Base-by-base conservation (phyloP, 1,140 invertebrate genomes). In the Brachionus manjavacas region DNA sequence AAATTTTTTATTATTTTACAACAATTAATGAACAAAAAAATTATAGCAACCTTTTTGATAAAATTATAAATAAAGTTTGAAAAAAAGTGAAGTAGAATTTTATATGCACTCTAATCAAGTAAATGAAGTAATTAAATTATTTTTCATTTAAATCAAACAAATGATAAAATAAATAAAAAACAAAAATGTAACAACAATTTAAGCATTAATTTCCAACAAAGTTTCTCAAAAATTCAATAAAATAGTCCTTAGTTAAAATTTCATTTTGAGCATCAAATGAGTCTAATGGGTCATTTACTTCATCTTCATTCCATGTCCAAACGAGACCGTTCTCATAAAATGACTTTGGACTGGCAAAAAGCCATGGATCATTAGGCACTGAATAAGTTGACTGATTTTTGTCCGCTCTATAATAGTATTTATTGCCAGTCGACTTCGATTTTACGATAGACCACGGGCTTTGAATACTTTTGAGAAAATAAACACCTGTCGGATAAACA, bases 281-380 rank as follows among this genome's bases (percentile, higher is more conserved):
- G 12, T 46, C 72, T 20, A 76, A 43, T 46, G 72, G 11, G 3
- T 76, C 16, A 16, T 46, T 12, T 20, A 49, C 12, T 76, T 76
- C 72, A n/a, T 76, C 43, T 49, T 76, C 43, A 25, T 49, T 76
- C 79, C 79, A 81, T 9, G 8, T 60, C 79, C 79, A 81, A 23
- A 64, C 11, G 14, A 81, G 64, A 43, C 79, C 79, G 14, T 81
- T 81, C 25, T 81, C 79, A 39, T 41, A 81, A 64, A 64, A 81
- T 14, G n/a, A 64, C 25, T 60, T 60, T 11, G 79, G 79, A 81
- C 60, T 81, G 2, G 79, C 23, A 68, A 41, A 81, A 68, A 81
- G 39, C 20, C 20, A 41, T 4, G 20, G 79, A 83, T 83, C 81
- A 72, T 49, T 35, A n/a, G 81, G 81, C 20, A 60, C 3, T 7